These are phyloP conservation scores for Agrochola macilenta DNA, from an alignment of 2,888 invertebrate species.

Conservation along the genomic window DNA sequence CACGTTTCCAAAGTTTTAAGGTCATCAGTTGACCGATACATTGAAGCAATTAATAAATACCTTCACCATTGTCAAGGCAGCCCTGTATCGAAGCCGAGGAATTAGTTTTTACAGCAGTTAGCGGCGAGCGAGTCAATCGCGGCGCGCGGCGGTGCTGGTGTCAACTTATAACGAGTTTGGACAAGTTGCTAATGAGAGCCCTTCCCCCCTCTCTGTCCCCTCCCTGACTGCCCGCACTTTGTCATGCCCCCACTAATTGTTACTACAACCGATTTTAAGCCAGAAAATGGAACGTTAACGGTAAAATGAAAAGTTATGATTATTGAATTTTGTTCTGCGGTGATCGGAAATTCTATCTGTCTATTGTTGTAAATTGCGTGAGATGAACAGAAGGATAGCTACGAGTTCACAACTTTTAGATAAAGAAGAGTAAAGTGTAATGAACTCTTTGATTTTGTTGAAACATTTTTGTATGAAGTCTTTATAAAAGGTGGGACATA, in stretches of 20 bases:
- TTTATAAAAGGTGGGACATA: background rate
- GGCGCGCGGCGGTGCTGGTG: conserved; percentile 56
- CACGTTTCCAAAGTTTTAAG: too few species aligned
- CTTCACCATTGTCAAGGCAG: conserved; percentile 22
- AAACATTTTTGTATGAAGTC: background rate
- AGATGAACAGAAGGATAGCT: conserved; percentile 17
- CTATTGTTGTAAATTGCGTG: conserved; percentile 35
- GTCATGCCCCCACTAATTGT: conserved; percentile 66
- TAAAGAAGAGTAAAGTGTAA: conserved; percentile 17
- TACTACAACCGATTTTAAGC: conserved; percentile 53
- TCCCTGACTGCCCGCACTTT: conserved; percentile 35
- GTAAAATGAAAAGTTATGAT: conserved; percentile 63
- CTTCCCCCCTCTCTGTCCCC: conserved; percentile 46
- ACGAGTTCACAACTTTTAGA: background rate
- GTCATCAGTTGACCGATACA: background rate
- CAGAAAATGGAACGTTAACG: conserved; percentile 54
- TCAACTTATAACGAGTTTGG: conserved; percentile 88
- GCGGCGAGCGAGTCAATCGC: conserved; percentile 76
- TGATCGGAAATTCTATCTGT: conserved; percentile 52
- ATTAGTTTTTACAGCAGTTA: conserved; percentile 75
- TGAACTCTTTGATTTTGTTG: conserved; percentile 3
- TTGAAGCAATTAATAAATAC: conserved; percentile 7
- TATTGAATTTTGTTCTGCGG: conserved; percentile 63
- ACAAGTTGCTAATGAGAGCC: conserved; percentile 87
- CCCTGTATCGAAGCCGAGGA: conserved; percentile 59